Percentiles rank a stretch among this genome's conserved stretches.
Evolutionary conservation across 2,113 vertebrate genomes (phyloP).

Genomic region (Aegypius monachus): DNA sequence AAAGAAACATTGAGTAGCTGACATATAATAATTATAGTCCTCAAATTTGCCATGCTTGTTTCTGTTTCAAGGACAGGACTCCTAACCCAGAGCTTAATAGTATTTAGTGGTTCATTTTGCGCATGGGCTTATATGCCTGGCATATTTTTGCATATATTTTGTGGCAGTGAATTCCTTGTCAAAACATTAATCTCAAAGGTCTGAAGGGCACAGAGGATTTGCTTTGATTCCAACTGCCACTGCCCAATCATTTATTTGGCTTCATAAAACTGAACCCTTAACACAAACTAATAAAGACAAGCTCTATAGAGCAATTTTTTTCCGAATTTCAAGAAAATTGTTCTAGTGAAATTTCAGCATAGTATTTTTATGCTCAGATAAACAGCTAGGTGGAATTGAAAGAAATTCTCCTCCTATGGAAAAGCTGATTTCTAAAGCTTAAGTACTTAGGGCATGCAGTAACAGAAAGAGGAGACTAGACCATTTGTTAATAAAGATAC

Average conservation of each 20-base stretch:
- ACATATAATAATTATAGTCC: neutral
- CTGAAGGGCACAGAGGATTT: neutral
- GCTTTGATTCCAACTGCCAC: neutral
- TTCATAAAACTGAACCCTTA: neutral
- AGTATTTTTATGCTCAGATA: neutral
- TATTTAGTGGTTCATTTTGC: neutral
- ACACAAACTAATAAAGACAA: neutral
- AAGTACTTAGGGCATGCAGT: neutral
- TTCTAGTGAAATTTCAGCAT: neutral
- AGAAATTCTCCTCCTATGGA: neutral
- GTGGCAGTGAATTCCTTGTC: neutral
- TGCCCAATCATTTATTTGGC: neutral
- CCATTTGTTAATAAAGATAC: neutral
- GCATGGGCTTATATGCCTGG: neutral
- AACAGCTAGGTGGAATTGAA: neutral
- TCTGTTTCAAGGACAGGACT: neutral
- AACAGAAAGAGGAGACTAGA: neutral
- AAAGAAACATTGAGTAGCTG: neutral
- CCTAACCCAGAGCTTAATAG: neutral
- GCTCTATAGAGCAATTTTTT: neutral
- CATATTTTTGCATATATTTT: neutral
- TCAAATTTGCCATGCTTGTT: neutral
- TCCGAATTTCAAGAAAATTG: neutral
- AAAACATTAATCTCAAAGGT: neutral
- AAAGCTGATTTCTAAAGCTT: neutral